Evolutionary conservation across 2,113 vertebrate genomes (phyloP).

Genomic region (Peucedramus taeniatus): DNA sequence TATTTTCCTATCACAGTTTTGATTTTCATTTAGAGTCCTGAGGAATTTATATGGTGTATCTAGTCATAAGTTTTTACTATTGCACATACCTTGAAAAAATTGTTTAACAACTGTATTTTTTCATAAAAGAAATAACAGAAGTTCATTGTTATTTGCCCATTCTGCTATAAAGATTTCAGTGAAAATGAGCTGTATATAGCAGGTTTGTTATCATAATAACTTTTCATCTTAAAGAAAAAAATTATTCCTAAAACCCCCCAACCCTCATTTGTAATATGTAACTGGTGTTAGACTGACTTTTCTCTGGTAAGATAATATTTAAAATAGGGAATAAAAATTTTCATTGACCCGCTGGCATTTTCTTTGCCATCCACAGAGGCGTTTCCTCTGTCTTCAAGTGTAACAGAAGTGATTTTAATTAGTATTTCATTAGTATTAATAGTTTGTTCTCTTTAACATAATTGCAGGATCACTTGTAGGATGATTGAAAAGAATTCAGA

Average conservation of each 20-base stretch:
- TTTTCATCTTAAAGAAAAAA: neutral
- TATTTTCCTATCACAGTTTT: neutral
- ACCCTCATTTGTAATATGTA: neutral
- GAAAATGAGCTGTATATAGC: neutral
- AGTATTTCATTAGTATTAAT: neutral
- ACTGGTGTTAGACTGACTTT: neutral
- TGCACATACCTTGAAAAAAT: neutral
- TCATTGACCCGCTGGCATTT: neutral
- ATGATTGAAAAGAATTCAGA: constrained; percentile 3
- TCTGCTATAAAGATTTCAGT: neutral
- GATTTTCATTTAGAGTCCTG: neutral
- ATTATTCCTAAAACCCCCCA: neutral
- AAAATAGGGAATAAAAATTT: neutral
- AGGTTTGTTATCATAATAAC: neutral
- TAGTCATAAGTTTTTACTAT: neutral
- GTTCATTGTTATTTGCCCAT: neutral
- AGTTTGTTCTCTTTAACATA: neutral
- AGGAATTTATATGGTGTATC: neutral
- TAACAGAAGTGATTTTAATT: constrained; percentile 18
- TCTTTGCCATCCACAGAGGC: neutral
- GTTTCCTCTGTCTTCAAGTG: neutral
- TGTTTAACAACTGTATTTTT: neutral
- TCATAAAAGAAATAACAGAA: neutral
- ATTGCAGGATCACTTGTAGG: neutral
- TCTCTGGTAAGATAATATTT: neutral